phyloP scores from a whole-genome alignment of 1,140 invertebrate species.

The Lordiphosa collinella region DNA sequence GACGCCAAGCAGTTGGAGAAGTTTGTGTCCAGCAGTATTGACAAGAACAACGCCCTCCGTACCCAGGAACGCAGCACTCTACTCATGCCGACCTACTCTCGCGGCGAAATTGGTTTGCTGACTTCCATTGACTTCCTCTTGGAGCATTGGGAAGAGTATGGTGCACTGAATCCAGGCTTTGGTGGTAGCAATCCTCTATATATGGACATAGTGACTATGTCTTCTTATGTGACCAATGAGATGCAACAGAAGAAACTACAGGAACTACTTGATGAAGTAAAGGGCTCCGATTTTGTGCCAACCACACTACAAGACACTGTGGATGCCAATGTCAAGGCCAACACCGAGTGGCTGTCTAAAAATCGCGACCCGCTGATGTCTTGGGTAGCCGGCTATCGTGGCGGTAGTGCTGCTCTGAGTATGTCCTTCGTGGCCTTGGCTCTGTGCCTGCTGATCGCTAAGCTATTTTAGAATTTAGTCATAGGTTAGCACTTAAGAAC shows the following conservation, averaged over 20 bases:
- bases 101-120: constrained; percentile 52
- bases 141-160: constrained; percentile 51
- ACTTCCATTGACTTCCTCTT: constrained; percentile 56
- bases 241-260: constrained; percentile 49
- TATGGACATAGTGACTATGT: constrained; percentile 50
- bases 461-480: constrained; percentile 44
- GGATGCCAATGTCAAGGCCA: constrained; percentile 40
- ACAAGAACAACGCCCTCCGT: constrained; percentile 34
- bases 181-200: constrained; percentile 59
- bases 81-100: constrained; percentile 56
- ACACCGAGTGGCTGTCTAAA: constrained; percentile 46
- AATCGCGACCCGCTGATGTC: constrained; percentile 58
- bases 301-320: constrained; percentile 39
- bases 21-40: constrained; percentile 64
- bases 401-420: constrained; percentile 40
- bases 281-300: constrained; percentile 31
- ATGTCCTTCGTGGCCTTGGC: constrained; percentile 42
- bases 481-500: not conserved
- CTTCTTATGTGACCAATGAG: constrained; percentile 49
- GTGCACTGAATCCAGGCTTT: constrained; percentile 49
- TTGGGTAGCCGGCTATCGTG: constrained; percentile 43
- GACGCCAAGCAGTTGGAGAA: constrained; percentile 58
- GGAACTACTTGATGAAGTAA: constrained; percentile 40
- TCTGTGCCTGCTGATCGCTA: constrained; percentile 37
- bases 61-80: constrained; percentile 59